Conservation (phyloP, 2,113 vertebrate genomes). For the Setophaga kirtlandii region DNA sequence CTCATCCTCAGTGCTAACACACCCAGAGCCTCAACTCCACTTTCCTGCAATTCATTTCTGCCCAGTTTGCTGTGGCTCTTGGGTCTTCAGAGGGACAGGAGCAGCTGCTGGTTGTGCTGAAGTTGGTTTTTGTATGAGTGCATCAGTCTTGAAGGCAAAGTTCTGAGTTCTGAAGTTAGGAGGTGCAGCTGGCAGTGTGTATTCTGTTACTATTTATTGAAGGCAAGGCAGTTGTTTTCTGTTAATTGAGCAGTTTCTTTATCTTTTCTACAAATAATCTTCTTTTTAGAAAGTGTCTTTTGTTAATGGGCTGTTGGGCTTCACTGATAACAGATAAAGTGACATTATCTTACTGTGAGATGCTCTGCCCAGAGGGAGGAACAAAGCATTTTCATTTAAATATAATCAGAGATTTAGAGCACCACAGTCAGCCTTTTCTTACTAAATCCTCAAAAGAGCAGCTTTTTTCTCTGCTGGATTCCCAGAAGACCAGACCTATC, state of each 20-base stretch:
- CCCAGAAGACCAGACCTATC: not conserved
- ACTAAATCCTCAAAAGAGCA: not conserved
- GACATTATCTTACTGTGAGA: not conserved
- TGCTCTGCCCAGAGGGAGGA: not conserved
- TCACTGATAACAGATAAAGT: not conserved
- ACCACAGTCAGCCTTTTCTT: not conserved
- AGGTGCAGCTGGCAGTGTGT: not conserved
- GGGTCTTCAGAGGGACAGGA: not conserved
- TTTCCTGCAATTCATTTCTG: not conserved
- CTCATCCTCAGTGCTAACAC: not conserved
- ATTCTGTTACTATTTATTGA: not conserved
- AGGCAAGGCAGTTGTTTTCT: not conserved
- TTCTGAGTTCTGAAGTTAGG: not conserved
- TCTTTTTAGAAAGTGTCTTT: no score
- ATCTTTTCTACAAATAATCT: not conserved
- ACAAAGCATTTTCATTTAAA: not conserved
- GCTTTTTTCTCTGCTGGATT: not conserved
- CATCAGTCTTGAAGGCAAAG: not conserved
- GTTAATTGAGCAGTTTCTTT: not conserved
- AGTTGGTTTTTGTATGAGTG: not conserved
- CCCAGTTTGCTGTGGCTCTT: not conserved
- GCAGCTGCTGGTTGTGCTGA: not conserved
- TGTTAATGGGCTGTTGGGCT: not conserved
- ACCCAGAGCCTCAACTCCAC: accelerated
- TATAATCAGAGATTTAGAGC: not conserved